Evolutionary conservation across 2,113 vertebrate genomes (phyloP), one percentile per base, ranked within the genome.

Genomic region (Rhea americana): DNA sequence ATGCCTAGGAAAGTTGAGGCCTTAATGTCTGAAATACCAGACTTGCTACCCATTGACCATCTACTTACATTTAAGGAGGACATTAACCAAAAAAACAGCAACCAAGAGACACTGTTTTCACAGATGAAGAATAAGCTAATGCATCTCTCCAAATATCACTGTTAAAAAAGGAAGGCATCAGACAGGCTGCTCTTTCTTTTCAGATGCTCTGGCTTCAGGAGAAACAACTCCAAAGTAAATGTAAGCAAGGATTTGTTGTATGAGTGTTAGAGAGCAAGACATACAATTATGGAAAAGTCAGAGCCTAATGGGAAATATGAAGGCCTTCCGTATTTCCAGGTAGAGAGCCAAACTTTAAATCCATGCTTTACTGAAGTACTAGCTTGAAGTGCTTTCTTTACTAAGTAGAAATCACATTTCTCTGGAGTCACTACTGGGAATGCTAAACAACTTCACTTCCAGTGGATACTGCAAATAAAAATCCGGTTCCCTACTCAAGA

Each of bases 11-110:
- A 89, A 85, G 63, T 45, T 79, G 35, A 86, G 48, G 70, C 66
- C 15, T 78, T 86, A 85, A 86, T 6, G 25, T 82, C 56, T 84
- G 77, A 89, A 91, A 94, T 68, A 93, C 86, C 61, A 90, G 41
- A 15, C n/a, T 18, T 1, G 1, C 41, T 59, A 81, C 73, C 76
- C 47, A 16, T 7, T 81, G 71, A 70, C 32, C 25, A 76, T 15
- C 39, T 84, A 63, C 15, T 75, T 35, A 68, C 47, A 78, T 72
- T 89, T 86, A 70, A 56, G 76, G 25, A 75, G 50, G 47, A 41
- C 70, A 39, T 37, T 13, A 84, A 84, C 35, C 13, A 41, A 71
- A 75, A 70, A 77, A 71, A 35, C 72, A 66, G 15, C 12, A 41
- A 62, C 19, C 26, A 83, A 53, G 13, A 88, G 59, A 90, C 55